phyloP scores from a whole-genome alignment of 2,113 vertebrate genomes.

The Cryptotis parvus region DNA sequence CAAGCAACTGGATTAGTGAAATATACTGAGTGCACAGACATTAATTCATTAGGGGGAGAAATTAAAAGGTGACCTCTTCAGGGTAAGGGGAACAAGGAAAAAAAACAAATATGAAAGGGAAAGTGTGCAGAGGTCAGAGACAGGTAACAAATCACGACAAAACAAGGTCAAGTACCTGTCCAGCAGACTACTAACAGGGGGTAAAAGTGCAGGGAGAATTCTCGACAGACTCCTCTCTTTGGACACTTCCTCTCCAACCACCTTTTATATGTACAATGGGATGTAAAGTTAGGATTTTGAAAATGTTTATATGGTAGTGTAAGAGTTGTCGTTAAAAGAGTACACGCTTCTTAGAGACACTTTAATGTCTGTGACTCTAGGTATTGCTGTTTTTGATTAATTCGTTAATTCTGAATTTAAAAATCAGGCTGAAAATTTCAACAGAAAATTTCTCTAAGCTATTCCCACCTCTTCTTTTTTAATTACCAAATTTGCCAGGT shows the following conservation, averaged over 20 bases:
- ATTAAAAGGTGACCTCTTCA: constrained; percentile 15
- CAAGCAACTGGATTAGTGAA: constrained; percentile 31
- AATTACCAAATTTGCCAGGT: constrained; percentile 7
- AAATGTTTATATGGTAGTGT: background rate
- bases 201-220: background rate
- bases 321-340: background rate
- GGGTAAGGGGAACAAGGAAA: constrained; percentile 48
- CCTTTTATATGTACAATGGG: background rate
- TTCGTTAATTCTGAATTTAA: background rate
- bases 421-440: constrained; percentile 5
- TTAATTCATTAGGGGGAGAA: constrained; percentile 46
- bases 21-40: constrained; percentile 40
- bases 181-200: background rate
- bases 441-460: constrained; percentile 46
- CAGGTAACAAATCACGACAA: background rate
- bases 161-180: background rate
- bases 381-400: background rate
- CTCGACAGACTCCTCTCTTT: background rate
- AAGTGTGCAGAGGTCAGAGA: constrained; percentile 7
- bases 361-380: background rate
- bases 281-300: background rate
- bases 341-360: background rate
- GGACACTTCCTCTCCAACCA: background rate
- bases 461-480: constrained; percentile 15
- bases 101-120: constrained; percentile 32